phyloP scores from a whole-genome alignment of 2,797 vertebrate species.

The Clarias platycephalus region DNA sequence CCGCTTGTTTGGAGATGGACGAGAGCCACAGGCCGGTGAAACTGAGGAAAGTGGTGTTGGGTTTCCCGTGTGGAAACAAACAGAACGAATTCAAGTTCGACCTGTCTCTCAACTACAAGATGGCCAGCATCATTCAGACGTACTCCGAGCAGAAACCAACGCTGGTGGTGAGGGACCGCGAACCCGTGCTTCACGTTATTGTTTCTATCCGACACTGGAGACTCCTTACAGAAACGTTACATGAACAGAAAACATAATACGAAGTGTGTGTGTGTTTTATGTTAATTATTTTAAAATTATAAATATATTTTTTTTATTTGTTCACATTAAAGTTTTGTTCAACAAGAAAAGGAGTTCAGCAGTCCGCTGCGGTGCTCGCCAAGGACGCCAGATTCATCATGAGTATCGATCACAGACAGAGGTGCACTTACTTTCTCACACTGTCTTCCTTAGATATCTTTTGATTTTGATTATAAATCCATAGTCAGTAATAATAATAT shows the following conservation, averaged over 20 bases:
- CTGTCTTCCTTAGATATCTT: background rate
- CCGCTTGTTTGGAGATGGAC: conserved; percentile 87
- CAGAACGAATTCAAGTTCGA: conserved; percentile 97
- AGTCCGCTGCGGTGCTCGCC: conserved; percentile 87
- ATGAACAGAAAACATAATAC: background rate
- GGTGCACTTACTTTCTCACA: conserved; percentile 68
- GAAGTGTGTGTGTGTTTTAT: no score
- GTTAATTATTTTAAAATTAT: no score
- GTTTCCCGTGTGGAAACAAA: conserved; percentile 84
- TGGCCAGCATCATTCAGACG: conserved; percentile 88
- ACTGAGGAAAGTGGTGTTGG: conserved; percentile 91
- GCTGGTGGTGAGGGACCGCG: conserved; percentile 81
- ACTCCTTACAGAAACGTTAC: background rate
- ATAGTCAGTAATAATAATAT: background rate
- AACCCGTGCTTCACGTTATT: background rate
- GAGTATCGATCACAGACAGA: conserved; percentile 87
- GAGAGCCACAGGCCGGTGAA: conserved; percentile 94
- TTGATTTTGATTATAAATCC: background rate
- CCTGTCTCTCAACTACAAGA: conserved; percentile 93
- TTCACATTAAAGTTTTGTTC: conserved; percentile 87
- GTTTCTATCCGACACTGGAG: background rate
- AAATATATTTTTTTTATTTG: background rate
- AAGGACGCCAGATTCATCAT: conserved; percentile 92
- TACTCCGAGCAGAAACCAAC: conserved; percentile 93
- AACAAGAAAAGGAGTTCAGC: conserved; percentile 95